Base-by-base conservation (phyloP, 2,888 invertebrate species). In the Orthonevra nobilis region DNA sequence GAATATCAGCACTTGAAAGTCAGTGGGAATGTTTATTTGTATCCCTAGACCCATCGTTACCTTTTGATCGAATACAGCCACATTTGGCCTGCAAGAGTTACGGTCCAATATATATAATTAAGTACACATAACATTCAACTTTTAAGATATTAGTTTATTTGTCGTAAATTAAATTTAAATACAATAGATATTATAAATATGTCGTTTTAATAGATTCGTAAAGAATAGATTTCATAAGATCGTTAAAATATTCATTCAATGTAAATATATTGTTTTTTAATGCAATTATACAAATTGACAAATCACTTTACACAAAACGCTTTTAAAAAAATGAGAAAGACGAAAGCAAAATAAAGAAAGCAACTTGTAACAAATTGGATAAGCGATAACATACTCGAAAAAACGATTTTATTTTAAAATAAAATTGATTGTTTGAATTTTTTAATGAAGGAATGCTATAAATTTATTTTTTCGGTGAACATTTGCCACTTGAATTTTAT, bases 141-240 rank as follows among this genome's bases (percentile, higher is more conserved):
- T 23, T 23, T 23, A 4, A 4, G 5, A 54, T 32, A 42, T 56
- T 72, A 10, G 56, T 77, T 72, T 77, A 77, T 77, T 72, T 44
- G 40, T 60, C 10, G 54, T 60, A 72, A 72, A 77, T 72, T 54
- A 77, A 75, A 77, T 60, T 72, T n/a, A 77, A 77, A 48, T 72
- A 60, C 20, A 64, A 15, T 15, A 48, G 15, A 15, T 63, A 52
- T 50, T 32, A 50, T 52, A 70, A 70, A 70, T 64, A 64, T 77
- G 63, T n/a, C n/a, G n/a, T 12, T 60, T 42, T 32, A 32, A 56
- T 52, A 60, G 40, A 50, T 17, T 34, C 48, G 72, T 79, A 66
- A 66, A 61, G 48, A 40, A 34, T 77, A 73, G 50, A 48, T 73
- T 50, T 73, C 66, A 73, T 73, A 79, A 79, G 79, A 79, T 50